Evolutionary conservation across 2,113 vertebrate species (phyloP).

Genomic region (Misgurnus anguillicaudatus): DNA sequence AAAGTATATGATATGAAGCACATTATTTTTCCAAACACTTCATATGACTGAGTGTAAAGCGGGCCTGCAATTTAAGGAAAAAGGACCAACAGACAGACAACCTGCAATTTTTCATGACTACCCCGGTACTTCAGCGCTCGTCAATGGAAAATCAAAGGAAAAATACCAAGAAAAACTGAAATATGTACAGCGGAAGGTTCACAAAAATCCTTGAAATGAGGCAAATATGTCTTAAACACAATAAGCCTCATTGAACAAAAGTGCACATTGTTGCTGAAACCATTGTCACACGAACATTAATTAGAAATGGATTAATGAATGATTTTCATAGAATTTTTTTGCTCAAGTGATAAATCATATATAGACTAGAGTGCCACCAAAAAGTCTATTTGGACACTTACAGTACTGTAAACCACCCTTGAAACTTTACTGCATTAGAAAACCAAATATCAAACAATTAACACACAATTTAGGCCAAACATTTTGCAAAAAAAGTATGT

Average conservation of each 20-base stretch:
- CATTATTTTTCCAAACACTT: conserved; percentile 47
- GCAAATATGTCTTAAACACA: neutral
- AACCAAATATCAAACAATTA: too few species aligned
- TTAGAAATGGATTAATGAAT: neutral
- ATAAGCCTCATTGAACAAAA: neutral
- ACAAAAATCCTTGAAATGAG: neutral
- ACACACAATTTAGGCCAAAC: too few species aligned
- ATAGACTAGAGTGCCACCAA: too few species aligned
- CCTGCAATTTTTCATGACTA: conserved; percentile 16
- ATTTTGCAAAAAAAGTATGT: too few species aligned
- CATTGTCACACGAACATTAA: neutral
- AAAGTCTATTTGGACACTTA: too few species aligned
- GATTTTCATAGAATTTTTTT: too few species aligned
- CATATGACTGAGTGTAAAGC: conserved; percentile 36
- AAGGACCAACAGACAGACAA: neutral
- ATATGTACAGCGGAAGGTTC: neutral
- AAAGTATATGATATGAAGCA: conserved; percentile 46
- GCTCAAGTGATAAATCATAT: too few species aligned
- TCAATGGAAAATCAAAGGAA: neutral
- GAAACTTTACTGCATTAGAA: too few species aligned
- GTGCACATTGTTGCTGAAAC: neutral
- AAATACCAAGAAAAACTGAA: conserved; percentile 6
- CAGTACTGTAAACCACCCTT: too few species aligned
- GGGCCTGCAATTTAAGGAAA: conserved; percentile 33
- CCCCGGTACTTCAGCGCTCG: neutral